phyloP scores from a whole-genome alignment of 2,888 invertebrate genomes.

The Heliconius sara region DNA sequence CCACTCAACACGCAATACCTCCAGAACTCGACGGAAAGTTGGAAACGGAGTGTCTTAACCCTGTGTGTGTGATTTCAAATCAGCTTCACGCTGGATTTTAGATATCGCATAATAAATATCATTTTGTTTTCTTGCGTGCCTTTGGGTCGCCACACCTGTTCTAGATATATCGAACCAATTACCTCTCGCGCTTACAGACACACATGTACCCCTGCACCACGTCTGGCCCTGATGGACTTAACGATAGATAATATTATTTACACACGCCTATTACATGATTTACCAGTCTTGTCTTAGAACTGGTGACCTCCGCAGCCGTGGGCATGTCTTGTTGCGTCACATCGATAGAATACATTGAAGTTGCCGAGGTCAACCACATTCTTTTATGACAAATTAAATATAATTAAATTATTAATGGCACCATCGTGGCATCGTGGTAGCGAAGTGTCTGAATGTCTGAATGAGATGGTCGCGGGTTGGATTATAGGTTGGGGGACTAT shows the following conservation, averaged over 20 bases:
- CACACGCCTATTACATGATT: background rate
- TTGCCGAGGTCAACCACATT: background rate
- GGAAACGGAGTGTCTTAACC: too few species aligned
- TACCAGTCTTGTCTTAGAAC: background rate
- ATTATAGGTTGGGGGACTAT: too few species aligned
- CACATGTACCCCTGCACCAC: background rate
- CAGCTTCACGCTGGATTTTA: too few species aligned
- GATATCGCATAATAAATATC: too few species aligned
- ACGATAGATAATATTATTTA: background rate
- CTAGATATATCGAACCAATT: background rate
- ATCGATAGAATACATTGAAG: background rate
- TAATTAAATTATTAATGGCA: background rate
- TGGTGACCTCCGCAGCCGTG: background rate
- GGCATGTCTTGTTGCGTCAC: background rate
- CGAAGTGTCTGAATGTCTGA: too few species aligned
- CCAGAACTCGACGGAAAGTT: too few species aligned
- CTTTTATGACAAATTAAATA: conserved; percentile 5
- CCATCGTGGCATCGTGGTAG: background rate
- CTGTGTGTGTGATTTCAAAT: too few species aligned
- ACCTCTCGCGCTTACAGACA: background rate
- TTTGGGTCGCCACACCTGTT: too few species aligned
- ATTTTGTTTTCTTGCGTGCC: too few species aligned
- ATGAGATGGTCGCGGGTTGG: too few species aligned
- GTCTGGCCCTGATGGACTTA: too few species aligned
- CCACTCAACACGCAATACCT: too few species aligned